Evolutionary conservation across 2,113 vertebrate species (phyloP), one percentile per base, ranked within the genome.

Genomic region (Ophiodon elongatus): DNA sequence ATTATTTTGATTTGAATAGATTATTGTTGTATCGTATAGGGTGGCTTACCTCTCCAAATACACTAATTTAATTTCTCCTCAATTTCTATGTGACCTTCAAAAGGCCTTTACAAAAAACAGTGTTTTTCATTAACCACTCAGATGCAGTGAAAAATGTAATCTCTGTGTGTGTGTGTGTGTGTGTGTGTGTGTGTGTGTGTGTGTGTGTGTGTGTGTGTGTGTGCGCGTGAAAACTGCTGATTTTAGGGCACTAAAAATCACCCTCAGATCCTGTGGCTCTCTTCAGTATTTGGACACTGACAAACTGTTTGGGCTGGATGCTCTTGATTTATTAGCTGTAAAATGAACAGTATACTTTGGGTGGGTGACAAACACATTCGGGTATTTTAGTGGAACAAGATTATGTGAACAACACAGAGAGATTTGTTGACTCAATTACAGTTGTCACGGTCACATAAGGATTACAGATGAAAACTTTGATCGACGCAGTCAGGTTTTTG

Each of bases 351-450:
- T 57, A 25, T 27, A 23, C 10, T 63, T 62, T 52, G 11, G 17
- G 45, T 14, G 19, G 8, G 66, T 29, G 74, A 50, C 50, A 60
- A 67, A 78, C 60, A 60, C 39, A 43, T 68, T 56, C 52, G 2
- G 37, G 17, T 54, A 35, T 72, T 67, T 76, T 60, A 23, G 41
- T 69, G 25, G 9, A 63, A 64, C 50, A 80, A 29, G 35, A 81
- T 57, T 37, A 71, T 67, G 39, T 67, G 56, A 78, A 54, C 31
- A 76, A 63, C 35, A 56, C 8, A 74, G 21, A 57, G 63, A 41
- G 63, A 54, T 79, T 82, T 74, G 78, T 77, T 86, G 62, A 70
- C 60, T 66, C 47, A 76, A 65, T 65, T 71, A 76, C 13, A 23
- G 57, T 19, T 64, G 14, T 50, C 9, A 50, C 8, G 0, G 43